Percentiles rank a stretch among this genome's conserved stretches.
phyloP scores from a whole-genome alignment of 2,888 invertebrate species.

The Norana najaformis region DNA sequence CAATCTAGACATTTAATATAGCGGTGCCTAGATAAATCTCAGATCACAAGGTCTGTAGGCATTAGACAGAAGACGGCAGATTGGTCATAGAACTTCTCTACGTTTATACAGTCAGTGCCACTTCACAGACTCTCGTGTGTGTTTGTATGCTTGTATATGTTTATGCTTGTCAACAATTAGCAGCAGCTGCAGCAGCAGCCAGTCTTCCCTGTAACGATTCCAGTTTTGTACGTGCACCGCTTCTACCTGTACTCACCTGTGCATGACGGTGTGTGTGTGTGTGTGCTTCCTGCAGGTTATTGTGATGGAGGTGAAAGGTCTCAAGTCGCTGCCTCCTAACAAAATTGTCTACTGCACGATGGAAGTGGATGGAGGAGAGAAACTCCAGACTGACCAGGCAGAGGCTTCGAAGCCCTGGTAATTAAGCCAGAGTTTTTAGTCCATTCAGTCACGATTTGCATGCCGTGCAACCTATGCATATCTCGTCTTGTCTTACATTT shows the following conservation, averaged over 20 bases:
- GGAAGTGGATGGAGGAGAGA: constrained; percentile 99
- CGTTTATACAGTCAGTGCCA: background rate
- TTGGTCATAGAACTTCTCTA: background rate
- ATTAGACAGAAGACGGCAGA: background rate
- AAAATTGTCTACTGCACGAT: constrained; percentile 99
- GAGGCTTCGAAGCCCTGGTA: constrained; percentile 90
- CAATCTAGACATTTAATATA: too few relatives aligned
- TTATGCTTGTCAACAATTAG: background rate
- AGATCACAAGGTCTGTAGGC: background rate
- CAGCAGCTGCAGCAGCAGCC: background rate
- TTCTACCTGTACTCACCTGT: background rate
- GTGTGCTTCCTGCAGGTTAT: constrained; percentile 74
- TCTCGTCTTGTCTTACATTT: background rate
- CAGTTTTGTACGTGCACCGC: background rate
- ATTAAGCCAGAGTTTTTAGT: constrained; percentile 27
- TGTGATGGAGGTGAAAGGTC: constrained; percentile 97
- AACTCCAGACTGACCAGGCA: constrained; percentile 97
- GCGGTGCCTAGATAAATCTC: background rate
- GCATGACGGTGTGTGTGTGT: background rate
- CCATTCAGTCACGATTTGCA: background rate
- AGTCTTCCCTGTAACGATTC: background rate
- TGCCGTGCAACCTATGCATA: background rate
- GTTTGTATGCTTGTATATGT: background rate
- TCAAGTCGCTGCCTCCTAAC: constrained; percentile 93
- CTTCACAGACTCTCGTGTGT: background rate